A percentile compares a stretch with the other conserved stretches of the same genome.
Conservation (phyloP, 2,113 vertebrate species). For the Rhea pennata region DNA sequence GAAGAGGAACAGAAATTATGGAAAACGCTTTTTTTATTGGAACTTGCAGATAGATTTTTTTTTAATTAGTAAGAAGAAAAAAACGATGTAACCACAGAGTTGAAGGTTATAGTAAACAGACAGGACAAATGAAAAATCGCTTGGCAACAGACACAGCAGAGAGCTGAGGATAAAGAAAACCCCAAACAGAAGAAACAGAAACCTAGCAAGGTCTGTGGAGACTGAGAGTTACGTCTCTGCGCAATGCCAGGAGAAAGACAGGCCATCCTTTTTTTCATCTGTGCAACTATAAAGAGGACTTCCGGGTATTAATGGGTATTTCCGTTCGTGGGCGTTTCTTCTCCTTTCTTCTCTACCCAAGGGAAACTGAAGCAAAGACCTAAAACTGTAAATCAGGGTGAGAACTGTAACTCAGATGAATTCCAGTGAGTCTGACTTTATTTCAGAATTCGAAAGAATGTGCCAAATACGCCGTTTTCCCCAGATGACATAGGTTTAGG, state of each 20-base stretch:
- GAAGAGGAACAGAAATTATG: conserved; percentile 10
- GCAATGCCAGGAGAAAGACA: not conserved
- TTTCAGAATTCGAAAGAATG: not conserved
- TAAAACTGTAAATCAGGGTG: not conserved
- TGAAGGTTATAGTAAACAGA: not conserved
- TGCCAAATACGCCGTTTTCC: not conserved
- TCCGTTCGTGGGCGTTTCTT: not conserved
- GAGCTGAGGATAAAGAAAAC: not conserved
- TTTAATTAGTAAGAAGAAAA: not conserved
- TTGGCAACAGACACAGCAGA: not conserved
- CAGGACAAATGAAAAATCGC: not conserved
- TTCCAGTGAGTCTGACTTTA: not conserved
- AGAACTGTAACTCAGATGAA: not conserved
- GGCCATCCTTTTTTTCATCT: not conserved
- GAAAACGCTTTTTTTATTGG: not conserved
- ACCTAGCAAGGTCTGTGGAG: not conserved
- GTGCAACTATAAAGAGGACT: not conserved
- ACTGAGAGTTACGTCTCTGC: not conserved
- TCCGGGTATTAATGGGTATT: not conserved
- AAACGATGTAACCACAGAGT: not conserved
- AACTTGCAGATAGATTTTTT: not conserved
- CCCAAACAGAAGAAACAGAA: not conserved
- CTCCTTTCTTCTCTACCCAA: not conserved
- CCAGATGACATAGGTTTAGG: not conserved
- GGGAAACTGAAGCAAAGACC: not conserved